Conservation (phyloP, 2,888 invertebrate genomes). For the Andrena bucephala region DNA sequence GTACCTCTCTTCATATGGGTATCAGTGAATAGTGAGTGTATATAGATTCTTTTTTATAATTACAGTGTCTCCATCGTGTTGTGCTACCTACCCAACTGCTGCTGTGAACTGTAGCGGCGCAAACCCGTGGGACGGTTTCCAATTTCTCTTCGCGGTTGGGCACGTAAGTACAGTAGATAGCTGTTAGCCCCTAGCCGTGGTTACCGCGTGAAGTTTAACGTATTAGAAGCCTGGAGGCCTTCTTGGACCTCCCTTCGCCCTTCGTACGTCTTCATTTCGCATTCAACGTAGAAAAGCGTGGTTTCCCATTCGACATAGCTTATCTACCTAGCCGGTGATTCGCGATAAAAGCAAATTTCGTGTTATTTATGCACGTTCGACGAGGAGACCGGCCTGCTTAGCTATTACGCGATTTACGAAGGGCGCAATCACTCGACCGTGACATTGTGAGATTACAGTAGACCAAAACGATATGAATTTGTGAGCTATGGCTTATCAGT, state of each 20-base stretch:
- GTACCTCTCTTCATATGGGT: background rate
- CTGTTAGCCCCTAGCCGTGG: conserved; percentile 32
- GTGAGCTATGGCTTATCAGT: conserved; percentile 15
- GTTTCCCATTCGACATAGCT: conserved; percentile 1
- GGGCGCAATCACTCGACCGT: conserved; percentile 32
- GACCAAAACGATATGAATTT: conserved; percentile 22
- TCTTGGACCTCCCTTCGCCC: background rate
- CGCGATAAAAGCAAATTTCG: conserved; percentile 5
- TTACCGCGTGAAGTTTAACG: conserved; percentile 34
- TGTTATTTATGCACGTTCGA: conserved; percentile 23
- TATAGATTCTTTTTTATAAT: background rate
- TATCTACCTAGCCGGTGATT: background rate
- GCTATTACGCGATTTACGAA: conserved; percentile 45
- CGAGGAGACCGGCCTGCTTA: conserved; percentile 3
- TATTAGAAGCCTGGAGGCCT: conserved; percentile 7
- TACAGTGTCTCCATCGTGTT: background rate
- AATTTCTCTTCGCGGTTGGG: conserved; percentile 47
- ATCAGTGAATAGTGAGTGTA: background rate
- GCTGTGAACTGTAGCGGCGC: conserved; percentile 8
- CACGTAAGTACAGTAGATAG: conserved; percentile 37
- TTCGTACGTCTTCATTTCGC: conserved; percentile 21
- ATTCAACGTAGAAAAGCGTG: conserved; percentile 13
- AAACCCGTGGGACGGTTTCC: conserved; percentile 29
- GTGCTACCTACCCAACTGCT: background rate
- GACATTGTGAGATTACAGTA: background rate